These are phyloP conservation scores for Chalcis sispes DNA, from an alignment of 2,888 invertebrate genomes.

Conservation along the genomic window DNA sequence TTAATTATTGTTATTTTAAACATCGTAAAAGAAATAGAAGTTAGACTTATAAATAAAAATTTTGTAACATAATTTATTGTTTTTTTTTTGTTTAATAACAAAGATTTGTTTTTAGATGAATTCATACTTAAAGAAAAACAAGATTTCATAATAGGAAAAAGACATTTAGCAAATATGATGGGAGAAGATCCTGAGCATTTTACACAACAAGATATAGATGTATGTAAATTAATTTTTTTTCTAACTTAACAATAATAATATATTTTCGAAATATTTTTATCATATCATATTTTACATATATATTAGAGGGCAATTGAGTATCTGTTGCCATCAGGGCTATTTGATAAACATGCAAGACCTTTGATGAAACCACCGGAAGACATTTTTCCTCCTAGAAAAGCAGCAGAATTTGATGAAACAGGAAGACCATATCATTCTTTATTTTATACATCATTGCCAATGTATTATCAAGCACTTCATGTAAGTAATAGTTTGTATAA, in stretches of 20 bases:
- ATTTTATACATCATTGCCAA: constrained; percentile 94
- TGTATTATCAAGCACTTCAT: constrained; percentile 89
- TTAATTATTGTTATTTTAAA: too few species aligned
- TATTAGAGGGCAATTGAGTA: constrained; percentile 82
- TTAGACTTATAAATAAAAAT: too few species aligned
- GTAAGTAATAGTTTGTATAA: constrained; percentile 76
- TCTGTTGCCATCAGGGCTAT: constrained; percentile 96
- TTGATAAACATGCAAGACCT: constrained; percentile 90
- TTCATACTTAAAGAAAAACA: constrained; percentile 88
- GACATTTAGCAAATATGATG: constrained; percentile 99
- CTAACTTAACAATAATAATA: too few species aligned
- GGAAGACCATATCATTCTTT: constrained; percentile 94
- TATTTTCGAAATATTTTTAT: constrained; percentile 24
- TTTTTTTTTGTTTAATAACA: background rate
- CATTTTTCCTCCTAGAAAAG: constrained; percentile 89
- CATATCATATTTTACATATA: constrained; percentile 21
- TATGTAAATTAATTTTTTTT: constrained; percentile 73
- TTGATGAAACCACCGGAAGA: constrained; percentile 93
- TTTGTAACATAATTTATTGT: too few species aligned
- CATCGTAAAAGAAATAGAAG: too few species aligned
- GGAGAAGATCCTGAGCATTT: constrained; percentile 93
- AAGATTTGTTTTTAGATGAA: constrained; percentile 77
- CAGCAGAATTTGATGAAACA: constrained; percentile 91
- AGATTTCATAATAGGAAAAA: constrained; percentile 93
- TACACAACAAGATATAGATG: constrained; percentile 91